phyloP scores from a whole-genome alignment of 37 sponge, comb jelly and placozoan genomes.

The Spongia lamella region DNA sequence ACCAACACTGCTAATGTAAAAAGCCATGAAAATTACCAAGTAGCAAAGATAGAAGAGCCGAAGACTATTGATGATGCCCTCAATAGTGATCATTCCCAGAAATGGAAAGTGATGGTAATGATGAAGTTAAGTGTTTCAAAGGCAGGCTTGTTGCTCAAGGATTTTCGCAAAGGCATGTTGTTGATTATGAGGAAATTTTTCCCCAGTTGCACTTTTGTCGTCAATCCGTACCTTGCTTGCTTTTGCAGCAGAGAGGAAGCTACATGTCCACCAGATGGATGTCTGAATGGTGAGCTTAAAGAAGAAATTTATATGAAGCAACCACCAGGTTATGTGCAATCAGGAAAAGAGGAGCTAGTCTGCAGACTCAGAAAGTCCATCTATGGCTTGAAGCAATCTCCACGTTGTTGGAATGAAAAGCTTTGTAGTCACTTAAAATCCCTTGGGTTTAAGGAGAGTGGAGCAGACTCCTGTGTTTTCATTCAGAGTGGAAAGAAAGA shows the following conservation, averaged over 20 bases:
- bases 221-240: slow-evolving; percentile 11
- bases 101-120: neutral
- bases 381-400: slow-evolving; percentile 48
- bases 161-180: slow-evolving; percentile 7
- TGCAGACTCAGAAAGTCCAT: slow-evolving; percentile 41
- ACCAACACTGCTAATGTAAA: too few species aligned
- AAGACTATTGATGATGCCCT: too few species aligned
- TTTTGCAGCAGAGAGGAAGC: neutral
- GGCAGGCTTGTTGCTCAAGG: slow-evolving; percentile 10
- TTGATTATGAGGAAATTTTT: slow-evolving; percentile 10
- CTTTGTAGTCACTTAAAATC: neutral
- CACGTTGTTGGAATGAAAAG: slow-evolving; percentile 27
- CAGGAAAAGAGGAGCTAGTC: too few species aligned
- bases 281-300: neutral
- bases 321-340: too few species aligned
- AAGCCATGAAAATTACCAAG: too few species aligned
- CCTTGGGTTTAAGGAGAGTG: slow-evolving; percentile 17
- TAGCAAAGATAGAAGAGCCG: too few species aligned
- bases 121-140: neutral
- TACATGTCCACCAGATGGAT: slow-evolving; percentile 14
- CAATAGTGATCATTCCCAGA: too few species aligned
- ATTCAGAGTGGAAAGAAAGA: neutral
- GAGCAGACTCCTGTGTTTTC: slow-evolving; percentile 51
- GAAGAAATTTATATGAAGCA: too few species aligned
- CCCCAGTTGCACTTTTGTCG: slow-evolving; percentile 14